A percentile compares a stretch with the other conserved stretches of the same genome.
phyloP scores from a whole-genome alignment of 2,113 vertebrate species.

The Holacanthus passer region DNA sequence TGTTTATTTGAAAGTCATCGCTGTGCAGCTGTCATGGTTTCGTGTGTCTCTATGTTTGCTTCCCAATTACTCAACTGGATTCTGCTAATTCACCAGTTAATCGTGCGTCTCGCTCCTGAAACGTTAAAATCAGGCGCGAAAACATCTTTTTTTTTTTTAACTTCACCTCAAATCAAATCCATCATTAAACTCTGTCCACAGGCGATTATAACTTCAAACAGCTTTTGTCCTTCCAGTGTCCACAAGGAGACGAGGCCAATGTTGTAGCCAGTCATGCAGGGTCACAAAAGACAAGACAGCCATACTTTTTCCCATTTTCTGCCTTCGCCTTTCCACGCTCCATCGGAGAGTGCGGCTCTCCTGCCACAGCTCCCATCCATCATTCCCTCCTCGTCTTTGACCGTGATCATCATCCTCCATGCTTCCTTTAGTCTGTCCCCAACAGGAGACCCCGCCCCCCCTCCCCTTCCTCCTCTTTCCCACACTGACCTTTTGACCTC shows the following conservation, averaged over 20 bases:
- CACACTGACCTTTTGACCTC: constrained; percentile 11
- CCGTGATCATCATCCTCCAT: constrained; percentile 48
- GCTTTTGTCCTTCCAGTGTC: constrained; percentile 58
- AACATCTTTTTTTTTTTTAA: constrained; percentile 38
- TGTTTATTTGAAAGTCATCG: constrained; percentile 44
- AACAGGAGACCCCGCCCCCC: constrained; percentile 9
- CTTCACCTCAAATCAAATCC: constrained; percentile 55
- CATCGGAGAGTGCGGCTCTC: constrained; percentile 38
- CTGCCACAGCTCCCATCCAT: constrained; percentile 69
- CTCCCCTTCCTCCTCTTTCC: constrained; percentile 19
- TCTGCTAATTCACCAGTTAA: constrained; percentile 39
- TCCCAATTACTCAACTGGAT: constrained; percentile 54
- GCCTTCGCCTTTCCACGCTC: constrained; percentile 59
- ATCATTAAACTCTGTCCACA: constrained; percentile 39
- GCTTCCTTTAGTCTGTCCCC: constrained; percentile 35
- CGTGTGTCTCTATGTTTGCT: constrained; percentile 27
- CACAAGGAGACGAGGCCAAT: constrained; percentile 42
- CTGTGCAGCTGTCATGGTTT: constrained; percentile 41
- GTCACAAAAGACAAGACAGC: constrained; percentile 41
- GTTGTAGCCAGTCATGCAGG: constrained; percentile 43
- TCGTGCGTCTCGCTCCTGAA: constrained; percentile 25
- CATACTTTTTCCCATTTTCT: constrained; percentile 63
- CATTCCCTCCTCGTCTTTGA: constrained; percentile 60
- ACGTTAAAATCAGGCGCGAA: constrained; percentile 33
- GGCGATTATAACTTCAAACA: constrained; percentile 38